These are phyloP conservation scores for Thymelicus lineola DNA, from an alignment of 2,888 invertebrate genomes.

Conservation along the genomic window DNA sequence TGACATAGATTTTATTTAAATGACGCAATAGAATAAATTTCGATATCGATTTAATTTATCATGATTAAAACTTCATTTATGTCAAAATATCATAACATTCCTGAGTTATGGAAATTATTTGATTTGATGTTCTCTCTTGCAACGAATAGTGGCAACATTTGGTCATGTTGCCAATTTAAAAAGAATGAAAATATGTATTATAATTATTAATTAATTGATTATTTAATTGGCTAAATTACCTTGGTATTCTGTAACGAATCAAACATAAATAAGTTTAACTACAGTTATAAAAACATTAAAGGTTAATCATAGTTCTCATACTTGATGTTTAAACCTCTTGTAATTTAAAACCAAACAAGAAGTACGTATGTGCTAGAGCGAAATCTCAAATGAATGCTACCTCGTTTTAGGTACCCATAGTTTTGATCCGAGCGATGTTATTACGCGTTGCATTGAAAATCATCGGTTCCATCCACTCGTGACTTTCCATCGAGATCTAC, in stretches of 20 bases:
- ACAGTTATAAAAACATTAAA: too few species aligned
- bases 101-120: too few species aligned
- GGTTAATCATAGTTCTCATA: too few species aligned
- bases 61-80: constrained; percentile 1
- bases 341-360: background rate
- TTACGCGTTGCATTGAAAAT: constrained; percentile 72
- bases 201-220: too few species aligned
- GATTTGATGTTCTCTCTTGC: too few species aligned
- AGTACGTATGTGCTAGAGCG: background rate
- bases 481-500: constrained; percentile 54
- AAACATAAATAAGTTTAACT: too few species aligned
- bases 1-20: constrained; percentile 28
- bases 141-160: too few species aligned
- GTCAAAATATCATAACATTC: background rate
- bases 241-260: too few species aligned
- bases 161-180: too few species aligned
- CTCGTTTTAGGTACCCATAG: constrained; percentile 21
- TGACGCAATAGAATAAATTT: constrained; percentile 24
- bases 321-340: background rate
- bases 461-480: constrained; percentile 61
- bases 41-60: background rate
- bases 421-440: constrained; percentile 49
- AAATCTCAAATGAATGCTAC: constrained; percentile 39
- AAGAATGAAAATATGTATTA: too few species aligned
- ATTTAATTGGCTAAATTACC: too few species aligned